Evolutionary conservation across 2,888 invertebrate genomes (phyloP), one percentile per base, ranked within the genome.

Genomic region (Mongoloraphidia duomilia): DNA sequence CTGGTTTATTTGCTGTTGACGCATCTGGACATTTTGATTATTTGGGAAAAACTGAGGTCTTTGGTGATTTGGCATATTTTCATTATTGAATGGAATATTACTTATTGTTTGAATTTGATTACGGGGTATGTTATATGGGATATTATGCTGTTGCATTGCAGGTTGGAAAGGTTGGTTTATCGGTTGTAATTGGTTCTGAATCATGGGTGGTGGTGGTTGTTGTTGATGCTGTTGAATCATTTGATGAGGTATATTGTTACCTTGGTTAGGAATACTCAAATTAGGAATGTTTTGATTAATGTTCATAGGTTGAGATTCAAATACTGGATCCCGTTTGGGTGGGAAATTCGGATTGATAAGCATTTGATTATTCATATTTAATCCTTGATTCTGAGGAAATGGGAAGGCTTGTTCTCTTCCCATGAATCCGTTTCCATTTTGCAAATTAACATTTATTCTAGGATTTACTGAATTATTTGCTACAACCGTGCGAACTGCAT

Each of bases 171-270:
- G 41, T 41, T 41, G 41, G 17, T 41, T 41, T 13, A 13, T 13
- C 26, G 41, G 47, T 41, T 40, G 43, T 10, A 26, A 13, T 11
- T 11, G 41, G 5, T 14, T 14, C 14, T 34, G 41, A 43, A 37
- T 43, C 47, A 49, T 46, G 42, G 41, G 40, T 50, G 49, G 48
- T 44, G 44, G 12, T 10, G 36, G 13, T 35, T 49, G 45, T 33
- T 52, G 50, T 56, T 55, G 50, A 10, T 50, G 48, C 45, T 53
- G 52, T 14, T 35, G 38, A 9, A 34, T 13, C 12, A 44, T 40
- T 33, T 38, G 44, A 13, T 48, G 42, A 12, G 39, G 12, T 8
- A 33, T 12, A 14, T 33, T 34, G 36, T 17, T 47, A n/a, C 13
- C 38, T n/a, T 38, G 13, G 38, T 38, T 38, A 13, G 13, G 13